phyloP scores from a whole-genome alignment of 92 coral and sea anemone species.

The Parazoanthus atlanticus region DNA sequence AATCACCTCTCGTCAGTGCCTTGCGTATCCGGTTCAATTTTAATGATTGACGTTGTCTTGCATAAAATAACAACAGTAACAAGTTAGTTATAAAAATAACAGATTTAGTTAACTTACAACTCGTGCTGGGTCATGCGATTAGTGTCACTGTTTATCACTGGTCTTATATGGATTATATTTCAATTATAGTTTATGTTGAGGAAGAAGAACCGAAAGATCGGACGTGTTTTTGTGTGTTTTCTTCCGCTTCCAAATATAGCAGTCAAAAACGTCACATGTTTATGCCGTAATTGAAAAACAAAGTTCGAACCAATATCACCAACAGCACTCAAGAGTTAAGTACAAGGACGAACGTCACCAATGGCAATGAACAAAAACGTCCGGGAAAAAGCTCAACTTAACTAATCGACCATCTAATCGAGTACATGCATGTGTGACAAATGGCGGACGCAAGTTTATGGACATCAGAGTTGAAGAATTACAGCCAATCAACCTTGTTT shows the following conservation, averaged over 20 bases:
- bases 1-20: background rate
- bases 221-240: background rate
- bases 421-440: too few relatives aligned
- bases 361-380: too few relatives aligned
- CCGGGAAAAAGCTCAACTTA: too few relatives aligned
- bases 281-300: background rate
- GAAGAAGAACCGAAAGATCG: background rate
- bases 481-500: too few relatives aligned
- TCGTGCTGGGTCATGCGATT: background rate
- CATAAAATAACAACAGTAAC: background rate
- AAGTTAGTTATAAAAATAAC: background rate
- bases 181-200: background rate
- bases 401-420: too few relatives aligned
- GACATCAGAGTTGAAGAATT: too few relatives aligned
- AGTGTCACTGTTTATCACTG: background rate
- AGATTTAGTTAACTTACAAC: background rate
- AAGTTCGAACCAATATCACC: background rate
- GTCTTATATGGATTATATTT: background rate
- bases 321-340: too few relatives aligned
- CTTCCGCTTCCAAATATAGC: background rate
- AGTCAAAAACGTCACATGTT: background rate
- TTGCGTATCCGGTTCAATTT: background rate
- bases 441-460: too few relatives aligned
- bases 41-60: constrained; percentile 16
- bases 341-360: too few relatives aligned